Evolutionary conservation across 1,140 invertebrate species (phyloP), one percentile per base, ranked within the genome.

Genomic region (Platorchestia sp.): DNA sequence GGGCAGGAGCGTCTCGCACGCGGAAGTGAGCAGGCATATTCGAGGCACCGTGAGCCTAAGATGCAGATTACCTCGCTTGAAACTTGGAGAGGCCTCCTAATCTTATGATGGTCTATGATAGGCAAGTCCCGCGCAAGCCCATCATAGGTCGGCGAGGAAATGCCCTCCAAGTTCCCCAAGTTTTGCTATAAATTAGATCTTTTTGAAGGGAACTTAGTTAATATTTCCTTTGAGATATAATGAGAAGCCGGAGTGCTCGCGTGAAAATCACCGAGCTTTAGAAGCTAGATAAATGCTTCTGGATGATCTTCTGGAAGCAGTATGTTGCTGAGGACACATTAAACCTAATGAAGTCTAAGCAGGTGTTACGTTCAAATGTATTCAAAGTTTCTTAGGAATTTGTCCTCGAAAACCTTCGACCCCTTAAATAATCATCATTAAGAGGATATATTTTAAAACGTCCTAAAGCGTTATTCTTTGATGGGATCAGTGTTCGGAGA

Each of bases 161-260:
- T 44, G 91, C 43, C 45, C 45, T 7, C 45, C 91, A 93, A 47
- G 45, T 45, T 47, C n/a, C 44, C 91, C 91, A 93, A 93, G 91
- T 93, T 93, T 45, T 93, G 91, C 91, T 93, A 93, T 93, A 93
- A 93, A 93, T 93, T 93, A 93, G 45, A 47, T 93, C 91, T 93
- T 45, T 93, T 45, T 93, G 43, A 45, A 93, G 45, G 45, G 40
- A 93, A 93, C 91, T 93, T 93, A 45, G 91, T 93, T 93, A 93
- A 93, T 93, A 93, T 93, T 93, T 93, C 91, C 91, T 93, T 45
- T 45, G 91, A 93, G 91, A 93, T 93, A 93, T 93, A 93, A 93
- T 93, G 91, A 47, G 45, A 93, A 93, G 91, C 91, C 45, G 5
- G 91, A 45, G 91, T 45, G 43, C 45, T n/a, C 45, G 45, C 41